Conservation (phyloP, 2,888 invertebrate species). For the Tillus elongatus region DNA sequence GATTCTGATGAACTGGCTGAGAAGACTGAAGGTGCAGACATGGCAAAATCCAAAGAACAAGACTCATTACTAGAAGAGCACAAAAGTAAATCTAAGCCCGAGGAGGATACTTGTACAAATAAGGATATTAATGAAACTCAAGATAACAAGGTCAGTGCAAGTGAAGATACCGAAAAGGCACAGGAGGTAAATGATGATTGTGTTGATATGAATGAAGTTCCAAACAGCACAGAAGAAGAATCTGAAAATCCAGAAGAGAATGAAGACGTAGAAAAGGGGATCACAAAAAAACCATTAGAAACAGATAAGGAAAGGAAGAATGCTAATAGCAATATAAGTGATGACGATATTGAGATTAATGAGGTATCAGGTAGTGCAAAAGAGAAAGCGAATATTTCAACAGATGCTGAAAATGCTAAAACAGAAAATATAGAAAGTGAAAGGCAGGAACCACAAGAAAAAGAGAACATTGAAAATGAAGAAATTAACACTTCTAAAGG, state of each 20-base stretch:
- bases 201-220: no score
- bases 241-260: conserved; percentile 5
- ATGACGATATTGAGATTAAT: not conserved
- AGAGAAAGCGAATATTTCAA: conserved; percentile 3
- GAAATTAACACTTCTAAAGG: no score
- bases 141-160: no score
- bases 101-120: no score
- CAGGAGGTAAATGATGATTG: no score
- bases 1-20: conserved; percentile 6
- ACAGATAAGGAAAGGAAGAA: not conserved
- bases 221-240: conserved; percentile 7
- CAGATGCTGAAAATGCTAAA: conserved; percentile 8
- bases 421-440: conserved; percentile 1
- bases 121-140: no score
- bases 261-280: conserved; percentile 9
- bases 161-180: no score
- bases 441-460: conserved; percentile 7
- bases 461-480: conserved; percentile 1
- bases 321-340: not conserved
- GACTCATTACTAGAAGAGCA: no score
- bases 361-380: not conserved
- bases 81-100: no score
- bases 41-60: no score
- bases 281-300: conserved; percentile 4
- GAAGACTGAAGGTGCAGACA: conserved; percentile 6